phyloP scores from a whole-genome alignment of 2,888 invertebrate species.

The Mystacides longicornis region DNA sequence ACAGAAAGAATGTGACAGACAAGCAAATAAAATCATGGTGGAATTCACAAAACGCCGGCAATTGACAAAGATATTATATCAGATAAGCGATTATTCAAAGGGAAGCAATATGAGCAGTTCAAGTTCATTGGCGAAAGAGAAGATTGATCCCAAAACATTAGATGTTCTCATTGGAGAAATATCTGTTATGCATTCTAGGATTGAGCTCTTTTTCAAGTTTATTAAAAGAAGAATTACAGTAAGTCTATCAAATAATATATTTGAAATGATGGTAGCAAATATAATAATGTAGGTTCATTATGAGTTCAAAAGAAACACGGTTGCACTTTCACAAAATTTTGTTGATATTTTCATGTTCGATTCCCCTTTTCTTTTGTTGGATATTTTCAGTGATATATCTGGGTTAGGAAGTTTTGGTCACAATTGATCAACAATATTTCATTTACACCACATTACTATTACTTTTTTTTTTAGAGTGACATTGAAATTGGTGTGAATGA shows the following conservation, averaged over 20 bases:
- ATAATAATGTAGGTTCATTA: background rate
- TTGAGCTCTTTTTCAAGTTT: slow-evolving; percentile 88
- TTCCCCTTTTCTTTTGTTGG: background rate
- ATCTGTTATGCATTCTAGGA: slow-evolving; percentile 81
- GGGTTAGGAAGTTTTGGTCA: no score
- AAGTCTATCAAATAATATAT: slow-evolving; percentile 28
- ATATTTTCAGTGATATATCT: no score
- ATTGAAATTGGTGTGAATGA: slow-evolving; percentile 53
- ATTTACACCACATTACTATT: background rate
- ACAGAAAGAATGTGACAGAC: slow-evolving; percentile 72
- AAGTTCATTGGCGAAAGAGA: slow-evolving; percentile 42
- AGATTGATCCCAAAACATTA: slow-evolving; percentile 71
- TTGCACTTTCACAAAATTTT: slow-evolving; percentile 9
- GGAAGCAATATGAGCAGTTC: slow-evolving; percentile 34
- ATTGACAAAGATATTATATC: slow-evolving; percentile 53
- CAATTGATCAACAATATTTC: background rate
- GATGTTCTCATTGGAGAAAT: slow-evolving; percentile 87
- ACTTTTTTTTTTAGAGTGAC: slow-evolving; percentile 45
- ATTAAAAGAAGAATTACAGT: slow-evolving; percentile 68
- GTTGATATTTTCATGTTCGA: background rate
- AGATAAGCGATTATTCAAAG: slow-evolving; percentile 53
- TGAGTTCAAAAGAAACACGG: background rate
- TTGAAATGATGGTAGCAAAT: background rate
- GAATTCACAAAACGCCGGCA: slow-evolving; percentile 68
- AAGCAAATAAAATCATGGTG: slow-evolving; percentile 52